A percentile compares a stretch with the other conserved stretches of the same genome.
phyloP scores from a whole-genome alignment of 2,113 vertebrate species.

The Paramormyrops kingsleyae region DNA sequence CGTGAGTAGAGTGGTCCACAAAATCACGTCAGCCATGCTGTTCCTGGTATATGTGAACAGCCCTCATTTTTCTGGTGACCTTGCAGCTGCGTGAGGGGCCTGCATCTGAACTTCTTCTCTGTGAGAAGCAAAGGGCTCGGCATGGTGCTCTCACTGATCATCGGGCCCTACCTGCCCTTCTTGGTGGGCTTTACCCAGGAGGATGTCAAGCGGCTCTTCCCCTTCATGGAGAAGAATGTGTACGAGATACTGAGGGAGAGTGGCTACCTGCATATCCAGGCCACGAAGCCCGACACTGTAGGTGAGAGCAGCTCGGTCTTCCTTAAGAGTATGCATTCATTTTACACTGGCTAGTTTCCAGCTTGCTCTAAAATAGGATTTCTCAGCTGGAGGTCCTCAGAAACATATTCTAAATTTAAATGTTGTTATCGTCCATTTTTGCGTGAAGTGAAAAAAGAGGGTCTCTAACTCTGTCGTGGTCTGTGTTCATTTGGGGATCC shows the following conservation, averaged over 20 bases:
- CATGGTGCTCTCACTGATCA: slow-evolving; percentile 48
- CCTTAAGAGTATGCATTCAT: background rate
- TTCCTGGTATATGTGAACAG: background rate
- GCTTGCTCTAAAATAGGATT: background rate
- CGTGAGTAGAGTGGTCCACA: slow-evolving; percentile 52
- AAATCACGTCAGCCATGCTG: background rate
- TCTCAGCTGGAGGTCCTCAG: background rate
- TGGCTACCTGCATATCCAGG: slow-evolving; percentile 80
- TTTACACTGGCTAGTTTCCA: background rate
- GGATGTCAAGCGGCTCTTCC: slow-evolving; percentile 64
- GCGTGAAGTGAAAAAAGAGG: background rate
- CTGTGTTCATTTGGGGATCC: background rate
- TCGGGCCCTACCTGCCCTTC: slow-evolving; percentile 74
- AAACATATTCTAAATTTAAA: background rate
- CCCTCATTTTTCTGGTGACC: background rate
- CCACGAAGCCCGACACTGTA: slow-evolving; percentile 79
- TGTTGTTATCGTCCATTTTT: background rate
- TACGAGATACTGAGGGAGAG: slow-evolving; percentile 57
- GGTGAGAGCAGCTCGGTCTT: slow-evolving; percentile 47
- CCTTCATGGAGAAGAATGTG: slow-evolving; percentile 69
- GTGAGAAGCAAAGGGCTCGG: background rate
- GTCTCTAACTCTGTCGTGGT: background rate
- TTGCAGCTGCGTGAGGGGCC: slow-evolving; percentile 69
- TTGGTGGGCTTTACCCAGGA: slow-evolving; percentile 71
- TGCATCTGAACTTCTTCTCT: slow-evolving; percentile 67